Percentiles rank a stretch among this genome's conserved stretches.
Evolutionary conservation across 1,140 invertebrate species (phyloP).

Genomic region (Pseudomyrmex flavicornis): DNA sequence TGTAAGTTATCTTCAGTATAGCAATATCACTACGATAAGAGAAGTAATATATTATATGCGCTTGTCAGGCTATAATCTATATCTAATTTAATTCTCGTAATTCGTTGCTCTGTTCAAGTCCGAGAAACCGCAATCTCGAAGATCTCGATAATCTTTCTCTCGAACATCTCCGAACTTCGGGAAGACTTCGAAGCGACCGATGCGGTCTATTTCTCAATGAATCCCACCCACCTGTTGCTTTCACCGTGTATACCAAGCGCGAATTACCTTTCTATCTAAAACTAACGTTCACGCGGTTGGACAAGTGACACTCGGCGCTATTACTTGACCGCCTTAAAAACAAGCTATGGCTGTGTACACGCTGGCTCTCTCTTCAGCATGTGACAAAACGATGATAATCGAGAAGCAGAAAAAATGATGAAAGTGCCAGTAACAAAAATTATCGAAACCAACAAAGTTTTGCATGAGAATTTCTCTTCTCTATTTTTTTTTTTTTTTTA

Average conservation of each 20-base stretch:
- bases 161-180: slow-evolving; percentile 17
- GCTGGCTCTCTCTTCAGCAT: neutral
- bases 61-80: neutral
- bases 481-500: too few relatives aligned
- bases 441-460: neutral
- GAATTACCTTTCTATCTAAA: slow-evolving; percentile 54
- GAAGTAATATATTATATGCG: neutral
- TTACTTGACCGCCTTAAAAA: slow-evolving; percentile 11
- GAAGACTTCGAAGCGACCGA: slow-evolving; percentile 11
- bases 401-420: neutral
- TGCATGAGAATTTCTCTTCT: too few relatives aligned
- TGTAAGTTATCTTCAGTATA: too few relatives aligned
- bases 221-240: slow-evolving; percentile 57
- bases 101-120: neutral
- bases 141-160: slow-evolving; percentile 12
- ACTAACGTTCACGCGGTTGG: slow-evolving; percentile 10
- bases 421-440: neutral
- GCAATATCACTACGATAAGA: neutral
- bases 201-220: slow-evolving; percentile 50
- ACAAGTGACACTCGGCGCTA: neutral
- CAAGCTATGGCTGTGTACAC: neutral
- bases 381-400: neutral
- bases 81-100: neutral
- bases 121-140: neutral
- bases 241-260: slow-evolving; percentile 47